phyloP scores from a whole-genome alignment of 2,113 vertebrate species.

The Epinephelus fuscoguttatus region DNA sequence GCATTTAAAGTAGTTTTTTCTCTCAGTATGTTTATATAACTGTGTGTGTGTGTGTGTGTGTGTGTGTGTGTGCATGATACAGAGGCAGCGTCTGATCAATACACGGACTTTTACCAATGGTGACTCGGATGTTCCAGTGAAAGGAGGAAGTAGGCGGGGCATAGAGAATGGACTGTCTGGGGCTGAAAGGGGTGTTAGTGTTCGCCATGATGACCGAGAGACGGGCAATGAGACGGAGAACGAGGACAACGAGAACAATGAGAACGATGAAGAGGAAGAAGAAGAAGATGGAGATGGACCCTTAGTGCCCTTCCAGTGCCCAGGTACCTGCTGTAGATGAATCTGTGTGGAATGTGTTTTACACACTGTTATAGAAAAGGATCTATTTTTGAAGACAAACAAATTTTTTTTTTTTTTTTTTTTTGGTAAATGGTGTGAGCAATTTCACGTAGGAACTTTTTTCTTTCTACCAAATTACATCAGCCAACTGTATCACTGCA shows the following conservation, averaged over 20 bases:
- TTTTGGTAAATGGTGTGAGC: too few relatives aligned
- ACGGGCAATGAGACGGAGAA: constrained; percentile 89
- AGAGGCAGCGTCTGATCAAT: constrained; percentile 97
- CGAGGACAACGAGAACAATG: constrained; percentile 92
- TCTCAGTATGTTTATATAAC: background rate
- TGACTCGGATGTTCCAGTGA: constrained; percentile 92
- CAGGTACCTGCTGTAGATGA: constrained; percentile 83
- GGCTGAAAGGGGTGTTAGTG: constrained; percentile 80
- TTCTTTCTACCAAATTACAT: too few relatives aligned
- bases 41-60: constrained; percentile 9
- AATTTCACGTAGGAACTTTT: too few relatives aligned
- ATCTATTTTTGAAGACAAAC: background rate
- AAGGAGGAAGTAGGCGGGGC: constrained; percentile 87
- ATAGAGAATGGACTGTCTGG: constrained; percentile 91
- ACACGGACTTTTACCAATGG: constrained; percentile 90
- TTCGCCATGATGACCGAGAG: constrained; percentile 83
- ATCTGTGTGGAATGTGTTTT: background rate
- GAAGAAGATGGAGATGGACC: constrained; percentile 91
- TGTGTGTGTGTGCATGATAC: constrained; percentile 50
- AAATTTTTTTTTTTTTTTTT: too few relatives aligned
- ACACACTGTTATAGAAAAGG: background rate
- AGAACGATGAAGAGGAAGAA: constrained; percentile 93
- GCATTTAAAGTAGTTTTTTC: too few relatives aligned
- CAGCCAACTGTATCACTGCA: too few relatives aligned
- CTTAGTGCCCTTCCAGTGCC: constrained; percentile 91